phyloP scores from a whole-genome alignment of 2,888 invertebrate species.

The Thera obeliscata region DNA sequence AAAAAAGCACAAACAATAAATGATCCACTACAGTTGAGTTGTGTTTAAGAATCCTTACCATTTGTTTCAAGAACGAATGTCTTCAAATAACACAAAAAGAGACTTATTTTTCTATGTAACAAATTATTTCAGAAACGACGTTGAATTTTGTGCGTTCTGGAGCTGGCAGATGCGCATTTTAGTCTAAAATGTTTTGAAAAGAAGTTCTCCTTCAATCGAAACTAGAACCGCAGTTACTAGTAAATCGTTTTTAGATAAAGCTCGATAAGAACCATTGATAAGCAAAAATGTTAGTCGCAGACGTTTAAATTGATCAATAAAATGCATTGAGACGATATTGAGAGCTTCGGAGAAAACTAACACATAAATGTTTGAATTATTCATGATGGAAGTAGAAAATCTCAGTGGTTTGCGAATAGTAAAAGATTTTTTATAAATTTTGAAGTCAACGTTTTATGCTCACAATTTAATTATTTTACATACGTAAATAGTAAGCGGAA shows the following conservation, averaged over 20 bases:
- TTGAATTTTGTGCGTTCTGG: background rate
- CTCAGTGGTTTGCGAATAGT: background rate
- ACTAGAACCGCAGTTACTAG: background rate
- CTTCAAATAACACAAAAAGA: constrained; percentile 1
- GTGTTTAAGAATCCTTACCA: background rate
- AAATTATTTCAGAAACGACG: background rate
- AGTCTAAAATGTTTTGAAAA: too few relatives aligned
- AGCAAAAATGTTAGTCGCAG: background rate
- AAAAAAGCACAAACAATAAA: too few relatives aligned
- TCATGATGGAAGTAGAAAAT: background rate
- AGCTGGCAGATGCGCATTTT: background rate
- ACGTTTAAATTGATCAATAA: background rate
- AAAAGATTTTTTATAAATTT: background rate
- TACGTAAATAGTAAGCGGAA: background rate
- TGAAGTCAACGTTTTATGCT: too few relatives aligned
- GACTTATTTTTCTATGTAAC: background rate
- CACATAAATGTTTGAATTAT: background rate
- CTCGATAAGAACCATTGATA: constrained; percentile 1
- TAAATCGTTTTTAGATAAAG: background rate
- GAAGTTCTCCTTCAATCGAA: background rate
- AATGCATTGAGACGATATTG: background rate
- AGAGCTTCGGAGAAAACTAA: background rate
- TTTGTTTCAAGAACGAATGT: background rate
- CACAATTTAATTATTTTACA: too few relatives aligned
- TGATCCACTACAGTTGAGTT: background rate